Conservation (phyloP, 2,888 invertebrate species). For the Hirtodrosophila histrioides region DNA sequence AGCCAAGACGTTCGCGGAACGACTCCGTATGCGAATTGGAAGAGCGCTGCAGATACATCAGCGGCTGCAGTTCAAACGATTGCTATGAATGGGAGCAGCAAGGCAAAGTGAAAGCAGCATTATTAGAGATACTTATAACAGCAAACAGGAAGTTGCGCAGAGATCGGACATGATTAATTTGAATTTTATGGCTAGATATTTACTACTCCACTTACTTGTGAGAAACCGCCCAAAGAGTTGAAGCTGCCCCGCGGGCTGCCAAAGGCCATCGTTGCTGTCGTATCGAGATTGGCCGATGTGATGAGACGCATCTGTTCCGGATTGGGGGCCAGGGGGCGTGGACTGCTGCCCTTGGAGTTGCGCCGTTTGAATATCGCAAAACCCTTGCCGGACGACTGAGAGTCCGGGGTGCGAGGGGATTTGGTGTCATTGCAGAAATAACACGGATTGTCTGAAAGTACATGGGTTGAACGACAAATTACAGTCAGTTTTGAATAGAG, state of each 20-base stretch:
- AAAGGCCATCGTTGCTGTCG: constrained; percentile 82
- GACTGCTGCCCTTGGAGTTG: constrained; percentile 83
- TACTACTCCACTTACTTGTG: constrained; percentile 75
- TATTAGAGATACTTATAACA: constrained; percentile 32
- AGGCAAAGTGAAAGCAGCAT: constrained; percentile 20
- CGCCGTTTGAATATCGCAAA: constrained; percentile 84
- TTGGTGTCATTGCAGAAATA: constrained; percentile 84
- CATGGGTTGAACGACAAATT: not conserved
- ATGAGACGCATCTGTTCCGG: constrained; percentile 82
- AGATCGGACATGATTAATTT: constrained; percentile 68
- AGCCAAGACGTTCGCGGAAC: constrained; percentile 83
- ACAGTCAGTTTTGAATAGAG: no score
- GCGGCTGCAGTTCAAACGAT: constrained; percentile 81
- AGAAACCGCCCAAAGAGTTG: constrained; percentile 81
- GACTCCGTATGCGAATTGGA: constrained; percentile 81
- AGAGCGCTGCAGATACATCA: constrained; percentile 80
- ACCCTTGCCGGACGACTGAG: constrained; percentile 79
- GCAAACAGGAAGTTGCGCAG: constrained; percentile 70
- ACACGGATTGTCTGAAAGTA: constrained; percentile 83
- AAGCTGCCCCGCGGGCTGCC: constrained; percentile 84
- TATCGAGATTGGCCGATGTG: constrained; percentile 83
- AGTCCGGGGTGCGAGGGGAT: constrained; percentile 84
- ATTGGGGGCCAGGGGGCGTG: constrained; percentile 69
- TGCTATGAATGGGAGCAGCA: constrained; percentile 59
- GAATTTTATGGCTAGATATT: constrained; percentile 39